Evolutionary conservation across 2,797 vertebrate genomes (phyloP), one percentile per base, ranked within the genome.

Genomic region (Rhynchotus rufescens): DNA sequence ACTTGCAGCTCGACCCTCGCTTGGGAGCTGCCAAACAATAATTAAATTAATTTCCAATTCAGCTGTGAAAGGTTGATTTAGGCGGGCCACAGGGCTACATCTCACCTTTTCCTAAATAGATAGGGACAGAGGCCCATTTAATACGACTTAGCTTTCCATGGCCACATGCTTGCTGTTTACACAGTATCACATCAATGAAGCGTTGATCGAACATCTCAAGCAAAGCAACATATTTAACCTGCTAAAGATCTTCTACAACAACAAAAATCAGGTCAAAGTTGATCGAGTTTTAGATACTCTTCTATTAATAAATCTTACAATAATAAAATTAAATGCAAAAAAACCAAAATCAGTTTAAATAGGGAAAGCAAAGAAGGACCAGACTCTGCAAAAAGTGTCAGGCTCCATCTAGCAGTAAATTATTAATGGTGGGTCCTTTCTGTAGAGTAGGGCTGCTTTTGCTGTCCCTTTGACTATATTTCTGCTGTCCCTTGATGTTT

Each of bases 11-110:
- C 79, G 77, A 88, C 74, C 74, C 74, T 86, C 91, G 26, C 80
- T 69, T 81, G 83, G 84, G 76, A 89, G 57, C 69, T 2, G 0
- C 36, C 68, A 54, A 92, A 75, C 88, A 85, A 22, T 89, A 95
- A 92, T 93, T 95, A 74, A 95, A 94, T 95, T 92, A 87, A 47
- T 21, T 78, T 74, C 59, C 32, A 42, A n/a, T 80, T 77, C 62
- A 26, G 36, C 68, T 21, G 73, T 4, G 26, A 44, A 82, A 87
- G 54, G 73, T 71, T 77, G 71, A 89, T 64, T 69, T 40, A 44
- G 36, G 49, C 51, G n/a, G 66, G 34, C 7, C 40, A 52, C 45
- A 36, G 25, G 15, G 84, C 51, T 25, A n/a, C 1, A 2, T n/a
- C 66, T 78, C 40, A 66, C 28, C 45, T 28, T 59, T 79, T 64